These are phyloP conservation scores for Vombatus ursinus DNA, from an alignment of 2,113 vertebrate species.

Conservation along the genomic window DNA sequence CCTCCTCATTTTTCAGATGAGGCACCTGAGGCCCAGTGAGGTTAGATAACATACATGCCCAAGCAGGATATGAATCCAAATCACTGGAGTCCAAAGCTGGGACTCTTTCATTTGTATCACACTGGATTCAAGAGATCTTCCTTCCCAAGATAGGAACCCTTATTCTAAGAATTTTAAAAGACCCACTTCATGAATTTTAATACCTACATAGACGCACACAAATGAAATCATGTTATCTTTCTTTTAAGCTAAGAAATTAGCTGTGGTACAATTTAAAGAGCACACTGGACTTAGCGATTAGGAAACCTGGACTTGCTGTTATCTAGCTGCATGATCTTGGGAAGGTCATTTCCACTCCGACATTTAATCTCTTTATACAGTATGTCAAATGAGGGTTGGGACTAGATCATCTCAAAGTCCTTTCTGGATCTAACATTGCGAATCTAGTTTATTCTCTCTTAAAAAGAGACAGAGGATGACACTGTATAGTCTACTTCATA, in stretches of 20 bases:
- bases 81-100: background rate
- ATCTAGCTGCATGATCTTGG: background rate
- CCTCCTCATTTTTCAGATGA: background rate
- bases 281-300: background rate
- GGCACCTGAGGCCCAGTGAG: background rate
- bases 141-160: background rate
- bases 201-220: background rate
- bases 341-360: background rate
- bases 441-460: background rate
- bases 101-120: background rate
- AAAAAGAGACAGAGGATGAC: background rate
- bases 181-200: background rate
- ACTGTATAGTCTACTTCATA: background rate
- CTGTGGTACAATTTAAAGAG: background rate
- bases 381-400: background rate
- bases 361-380: background rate
- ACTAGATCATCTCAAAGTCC: background rate
- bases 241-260: slow-evolving; percentile 36
- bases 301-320: background rate
- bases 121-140: background rate
- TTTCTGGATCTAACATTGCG: background rate
- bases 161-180: background rate
- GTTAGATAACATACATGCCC: background rate
- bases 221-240: background rate
- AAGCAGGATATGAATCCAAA: background rate